phyloP scores from a whole-genome alignment of 2,888 invertebrate species.

The Leptinotarsa juncta region DNA sequence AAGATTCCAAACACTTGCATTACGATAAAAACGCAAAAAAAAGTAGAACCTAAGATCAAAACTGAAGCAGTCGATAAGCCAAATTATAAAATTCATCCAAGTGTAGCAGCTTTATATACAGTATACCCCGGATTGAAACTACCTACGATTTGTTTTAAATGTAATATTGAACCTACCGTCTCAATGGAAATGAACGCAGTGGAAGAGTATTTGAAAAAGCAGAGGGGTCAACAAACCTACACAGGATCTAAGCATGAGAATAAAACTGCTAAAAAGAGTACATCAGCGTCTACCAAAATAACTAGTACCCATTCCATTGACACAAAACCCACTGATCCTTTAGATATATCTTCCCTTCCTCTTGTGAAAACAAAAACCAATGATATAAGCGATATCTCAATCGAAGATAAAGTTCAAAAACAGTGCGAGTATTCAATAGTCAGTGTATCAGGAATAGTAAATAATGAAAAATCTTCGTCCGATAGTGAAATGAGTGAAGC shows the following conservation, averaged over 20 bases:
- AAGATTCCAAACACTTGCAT: conserved; percentile 20
- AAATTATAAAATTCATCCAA: conserved; percentile 42
- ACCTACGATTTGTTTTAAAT: conserved; percentile 41
- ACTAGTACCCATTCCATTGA: not conserved
- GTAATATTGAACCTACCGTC: conserved; percentile 44
- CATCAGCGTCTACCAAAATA: not conserved
- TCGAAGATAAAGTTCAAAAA: not conserved
- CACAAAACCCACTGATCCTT: not conserved
- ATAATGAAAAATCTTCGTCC: not conserved
- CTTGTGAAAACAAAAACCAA: not conserved
- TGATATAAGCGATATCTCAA: not conserved
- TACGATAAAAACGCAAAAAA: not conserved
- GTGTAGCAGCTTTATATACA: conserved; percentile 37
- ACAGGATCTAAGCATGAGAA: not conserved
- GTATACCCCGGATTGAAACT: conserved; percentile 44
- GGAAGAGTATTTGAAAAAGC: conserved; percentile 43
- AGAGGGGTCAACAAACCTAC: not conserved
- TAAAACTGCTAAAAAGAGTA: not conserved
- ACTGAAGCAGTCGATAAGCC: not conserved
- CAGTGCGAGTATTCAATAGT: not conserved
- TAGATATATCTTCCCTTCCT: not conserved
- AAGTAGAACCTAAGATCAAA: not conserved
- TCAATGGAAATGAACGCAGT: conserved; percentile 48
- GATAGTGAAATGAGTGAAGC: not conserved
- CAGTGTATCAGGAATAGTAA: not conserved